Evolutionary conservation across 2,888 invertebrate species (phyloP).

Genomic region (Timema cristinae): DNA sequence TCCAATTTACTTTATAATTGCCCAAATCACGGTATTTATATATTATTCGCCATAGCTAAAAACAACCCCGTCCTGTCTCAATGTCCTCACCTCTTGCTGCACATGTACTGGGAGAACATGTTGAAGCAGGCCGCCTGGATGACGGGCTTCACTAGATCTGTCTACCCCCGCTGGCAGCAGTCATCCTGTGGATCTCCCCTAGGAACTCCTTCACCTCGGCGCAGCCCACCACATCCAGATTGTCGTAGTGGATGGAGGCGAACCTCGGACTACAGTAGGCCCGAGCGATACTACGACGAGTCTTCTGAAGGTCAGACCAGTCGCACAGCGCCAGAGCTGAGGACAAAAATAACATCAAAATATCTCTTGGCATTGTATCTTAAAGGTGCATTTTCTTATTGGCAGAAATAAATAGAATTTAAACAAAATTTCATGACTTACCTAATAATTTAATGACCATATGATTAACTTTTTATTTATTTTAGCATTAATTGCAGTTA

Average conservation of each 20-base stretch:
- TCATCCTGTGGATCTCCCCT: constrained; percentile 47
- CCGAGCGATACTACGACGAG: constrained; percentile 71
- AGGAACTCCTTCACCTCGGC: constrained; percentile 62
- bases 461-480: too few relatives aligned
- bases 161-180: constrained; percentile 33
- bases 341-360: constrained; percentile 40
- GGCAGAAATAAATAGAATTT: background rate
- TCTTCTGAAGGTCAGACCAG: constrained; percentile 79
- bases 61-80: constrained; percentile 55
- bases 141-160: constrained; percentile 62
- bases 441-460: too few relatives aligned
- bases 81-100: constrained; percentile 65
- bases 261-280: constrained; percentile 76
- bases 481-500: too few relatives aligned
- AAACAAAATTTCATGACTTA: too few relatives aligned
- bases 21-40: background rate
- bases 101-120: constrained; percentile 84
- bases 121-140: constrained; percentile 73
- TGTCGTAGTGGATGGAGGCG: constrained; percentile 64
- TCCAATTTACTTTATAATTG: too few relatives aligned
- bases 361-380: background rate
- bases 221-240: constrained; percentile 66
- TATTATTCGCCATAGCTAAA: constrained; percentile 55
- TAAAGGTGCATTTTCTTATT: background rate
- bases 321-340: constrained; percentile 82